Percentiles rank a stretch among this genome's conserved stretches.
Evolutionary conservation across 2,113 vertebrate species (phyloP).

Genomic region (Collichthys lucidus): DNA sequence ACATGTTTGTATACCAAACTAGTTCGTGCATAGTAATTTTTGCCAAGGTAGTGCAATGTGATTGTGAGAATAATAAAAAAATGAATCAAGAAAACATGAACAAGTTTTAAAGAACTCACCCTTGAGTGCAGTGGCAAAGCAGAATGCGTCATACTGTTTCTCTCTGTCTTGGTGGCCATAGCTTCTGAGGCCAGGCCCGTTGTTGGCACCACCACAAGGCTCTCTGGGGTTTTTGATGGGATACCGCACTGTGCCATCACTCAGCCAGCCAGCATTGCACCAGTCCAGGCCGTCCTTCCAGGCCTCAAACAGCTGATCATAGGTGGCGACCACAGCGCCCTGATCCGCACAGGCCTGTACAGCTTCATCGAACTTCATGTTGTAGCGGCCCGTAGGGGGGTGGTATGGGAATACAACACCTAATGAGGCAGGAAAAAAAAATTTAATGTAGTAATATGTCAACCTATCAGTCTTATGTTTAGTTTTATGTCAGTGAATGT

Average conservation of each 20-base stretch:
- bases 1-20: neutral
- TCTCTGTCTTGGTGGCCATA: conserved; percentile 91
- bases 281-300: conserved; percentile 93
- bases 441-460: neutral
- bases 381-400: conserved; percentile 89
- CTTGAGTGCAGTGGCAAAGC: conserved; percentile 87
- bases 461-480: neutral
- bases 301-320: conserved; percentile 89
- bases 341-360: conserved; percentile 88
- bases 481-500: conserved; percentile 13
- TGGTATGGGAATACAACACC: conserved; percentile 95
- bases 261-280: conserved; percentile 98
- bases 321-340: conserved; percentile 88
- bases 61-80: neutral
- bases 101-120: conserved; percentile 80
- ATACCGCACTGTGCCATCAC: conserved; percentile 92
- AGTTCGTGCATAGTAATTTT: neutral
- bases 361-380: conserved; percentile 89
- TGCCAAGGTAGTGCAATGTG: neutral
- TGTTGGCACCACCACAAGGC: conserved; percentile 90
- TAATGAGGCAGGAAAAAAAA: conserved; percentile 63
- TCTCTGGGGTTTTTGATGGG: conserved; percentile 92
- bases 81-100: neutral
- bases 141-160: conserved; percentile 92
- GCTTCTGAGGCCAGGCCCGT: conserved; percentile 88